Evolutionary conservation across 2,888 invertebrate species (phyloP), one percentile per base, ranked within the genome.

Genomic region (Bombyx huttoni): DNA sequence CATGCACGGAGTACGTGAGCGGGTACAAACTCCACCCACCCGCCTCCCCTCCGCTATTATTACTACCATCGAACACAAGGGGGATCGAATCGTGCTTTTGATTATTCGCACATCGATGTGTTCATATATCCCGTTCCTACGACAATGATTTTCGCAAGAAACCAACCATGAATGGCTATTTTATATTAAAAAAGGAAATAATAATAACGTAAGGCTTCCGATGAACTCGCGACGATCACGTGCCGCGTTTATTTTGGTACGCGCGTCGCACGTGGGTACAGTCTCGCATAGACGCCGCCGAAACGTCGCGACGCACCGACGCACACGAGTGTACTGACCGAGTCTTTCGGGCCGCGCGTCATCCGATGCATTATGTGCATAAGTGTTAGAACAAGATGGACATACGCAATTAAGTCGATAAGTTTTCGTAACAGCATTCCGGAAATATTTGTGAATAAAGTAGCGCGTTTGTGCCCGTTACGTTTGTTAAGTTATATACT

Each of bases 51-150:
- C 59, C 72, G 73, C 73, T 77, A 81, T 82, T 85, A 83, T 82
- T 81, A 78, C 79, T 70, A 65, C 71, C 67, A 65, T 61, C 66
- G 68, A 64, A 67, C 63, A 64, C 58, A 63, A 64, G 67, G 74
- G 78, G 81, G 83, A 79, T 75, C 70, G 75, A 70, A 73, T 75
- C 73, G 47, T 73, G 75, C 75, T 73, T 74, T 77, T 78, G 78
- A 82, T 82, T 81, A 84, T 83, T 82, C 82, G 76, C 84, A 78
- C 79, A 85, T 84, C 79, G 81, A 81, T 79, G 75, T 83, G 81
- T 80, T 80, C 79, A 80, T 76, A 64, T 24, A 24, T 24, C 24
- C 24, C 24, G 24, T 24, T 24, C 3, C 78, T 78, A 75, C 82
- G 83, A 86, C 84, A 85, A 86, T 86, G 40, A 40, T 40, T 12